A percentile compares a stretch with the other conserved stretches of the same genome.
Evolutionary conservation across 2,888 invertebrate species (phyloP).

Genomic region (Oxytorus armatus): DNA sequence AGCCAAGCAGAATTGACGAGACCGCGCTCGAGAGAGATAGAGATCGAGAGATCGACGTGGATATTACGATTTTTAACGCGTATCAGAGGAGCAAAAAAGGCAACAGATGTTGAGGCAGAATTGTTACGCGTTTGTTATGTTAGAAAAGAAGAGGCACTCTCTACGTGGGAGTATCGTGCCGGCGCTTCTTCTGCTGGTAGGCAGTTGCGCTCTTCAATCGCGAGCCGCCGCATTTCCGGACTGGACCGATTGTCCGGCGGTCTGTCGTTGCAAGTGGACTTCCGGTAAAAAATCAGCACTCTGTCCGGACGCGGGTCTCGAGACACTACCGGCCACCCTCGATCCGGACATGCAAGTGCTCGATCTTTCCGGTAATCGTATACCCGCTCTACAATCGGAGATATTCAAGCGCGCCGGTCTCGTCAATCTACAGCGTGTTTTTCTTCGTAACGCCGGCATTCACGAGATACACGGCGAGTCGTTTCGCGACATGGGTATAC

Average conservation of each 20-base stretch:
- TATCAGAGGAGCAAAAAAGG: background rate
- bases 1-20: too few species aligned
- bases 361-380: slow-evolving; percentile 92
- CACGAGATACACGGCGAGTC: slow-evolving; percentile 92
- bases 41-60: background rate
- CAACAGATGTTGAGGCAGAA: slow-evolving; percentile 31
- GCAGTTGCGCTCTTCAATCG: slow-evolving; percentile 77
- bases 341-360: slow-evolving; percentile 93
- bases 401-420: slow-evolving; percentile 92
- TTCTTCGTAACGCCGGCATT: slow-evolving; percentile 91
- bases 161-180: slow-evolving; percentile 80
- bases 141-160: slow-evolving; percentile 77
- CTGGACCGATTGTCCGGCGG: slow-evolving; percentile 95
- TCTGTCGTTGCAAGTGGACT: slow-evolving; percentile 96
- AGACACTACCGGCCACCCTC: slow-evolving; percentile 90
- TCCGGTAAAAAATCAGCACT: slow-evolving; percentile 95
- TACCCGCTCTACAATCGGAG: slow-evolving; percentile 90
- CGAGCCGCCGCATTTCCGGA: slow-evolving; percentile 88
- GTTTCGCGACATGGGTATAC: slow-evolving; percentile 93
- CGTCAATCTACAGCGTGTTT: slow-evolving; percentile 93
- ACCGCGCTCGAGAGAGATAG: too few species aligned
- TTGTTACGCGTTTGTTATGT: slow-evolving; percentile 70
- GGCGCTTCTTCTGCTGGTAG: slow-evolving; percentile 78
- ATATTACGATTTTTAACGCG: too few species aligned
- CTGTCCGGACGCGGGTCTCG: slow-evolving; percentile 92